Conservation (phyloP, 2,888 invertebrate genomes). For the Sesia bembeciformis region DNA sequence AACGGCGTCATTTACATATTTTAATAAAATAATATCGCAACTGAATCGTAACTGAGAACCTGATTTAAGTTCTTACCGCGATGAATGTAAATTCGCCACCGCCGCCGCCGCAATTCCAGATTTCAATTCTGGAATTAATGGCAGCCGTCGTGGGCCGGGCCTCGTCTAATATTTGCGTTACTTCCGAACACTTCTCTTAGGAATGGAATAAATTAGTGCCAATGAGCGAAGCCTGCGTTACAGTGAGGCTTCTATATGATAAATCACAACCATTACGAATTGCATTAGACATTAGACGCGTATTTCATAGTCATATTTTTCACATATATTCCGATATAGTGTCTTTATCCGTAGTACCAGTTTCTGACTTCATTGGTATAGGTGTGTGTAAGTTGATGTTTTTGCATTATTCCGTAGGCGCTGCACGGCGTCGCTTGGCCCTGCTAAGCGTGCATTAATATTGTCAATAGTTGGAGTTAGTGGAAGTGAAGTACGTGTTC, state of each 20-base stretch:
- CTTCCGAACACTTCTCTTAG: slow-evolving; percentile 65
- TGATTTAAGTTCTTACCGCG: slow-evolving; percentile 75
- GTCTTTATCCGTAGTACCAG: too few species aligned
- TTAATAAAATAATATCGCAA: slow-evolving; percentile 75
- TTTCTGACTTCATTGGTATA: too few species aligned
- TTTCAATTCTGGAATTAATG: slow-evolving; percentile 74
- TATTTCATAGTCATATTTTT: too few species aligned
- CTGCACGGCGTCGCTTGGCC: slow-evolving; percentile 55
- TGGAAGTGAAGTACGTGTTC: slow-evolving; percentile 74
- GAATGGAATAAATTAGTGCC: slow-evolving; percentile 67
- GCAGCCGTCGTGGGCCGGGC: slow-evolving; percentile 62
- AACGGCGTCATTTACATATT: slow-evolving; percentile 71
- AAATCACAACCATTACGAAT: too few species aligned
- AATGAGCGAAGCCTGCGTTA: slow-evolving; percentile 19
- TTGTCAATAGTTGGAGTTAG: slow-evolving; percentile 75
- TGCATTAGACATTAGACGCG: too few species aligned
- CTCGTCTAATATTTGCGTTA: slow-evolving; percentile 71
- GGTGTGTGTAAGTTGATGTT: not conserved
- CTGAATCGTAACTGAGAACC: slow-evolving; percentile 74
- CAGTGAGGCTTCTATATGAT: too few species aligned
- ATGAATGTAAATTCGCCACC: slow-evolving; percentile 72
- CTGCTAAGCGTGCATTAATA: slow-evolving; percentile 73
- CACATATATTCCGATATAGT: too few species aligned
- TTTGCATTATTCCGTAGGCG: slow-evolving; percentile 8
- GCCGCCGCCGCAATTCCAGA: slow-evolving; percentile 68